phyloP scores from a whole-genome alignment of 2,888 invertebrate genomes.

The Hirtodrosophila confusa region DNA sequence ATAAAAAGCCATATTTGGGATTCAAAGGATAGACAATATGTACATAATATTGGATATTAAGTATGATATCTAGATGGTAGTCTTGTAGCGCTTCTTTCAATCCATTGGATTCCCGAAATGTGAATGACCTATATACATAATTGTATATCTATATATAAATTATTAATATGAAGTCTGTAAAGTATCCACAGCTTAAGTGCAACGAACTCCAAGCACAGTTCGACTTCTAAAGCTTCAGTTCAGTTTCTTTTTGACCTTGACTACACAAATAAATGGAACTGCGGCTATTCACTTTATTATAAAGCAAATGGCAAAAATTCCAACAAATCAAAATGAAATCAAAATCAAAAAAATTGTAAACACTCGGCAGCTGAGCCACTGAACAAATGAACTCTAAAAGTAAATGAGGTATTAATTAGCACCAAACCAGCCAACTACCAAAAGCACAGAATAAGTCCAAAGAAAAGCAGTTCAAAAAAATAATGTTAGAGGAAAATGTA shows the following conservation, averaged over 20 bases:
- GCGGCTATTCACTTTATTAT: constrained; percentile 9
- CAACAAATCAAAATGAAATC: constrained; percentile 42
- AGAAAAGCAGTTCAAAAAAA: constrained; percentile 28
- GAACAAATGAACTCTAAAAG: constrained; percentile 34
- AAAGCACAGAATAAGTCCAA: constrained; percentile 32
- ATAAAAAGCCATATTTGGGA: too few relatives aligned
- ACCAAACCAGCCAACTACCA: constrained; percentile 59
- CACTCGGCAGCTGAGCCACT: constrained; percentile 1
- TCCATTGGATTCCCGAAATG: too few relatives aligned
- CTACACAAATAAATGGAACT: not conserved
- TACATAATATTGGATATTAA: too few relatives aligned
- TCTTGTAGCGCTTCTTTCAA: too few relatives aligned
- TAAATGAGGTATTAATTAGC: constrained; percentile 78
- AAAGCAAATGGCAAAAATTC: constrained; percentile 16
- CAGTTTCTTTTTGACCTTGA: constrained; percentile 13
- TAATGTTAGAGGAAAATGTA: constrained; percentile 15
- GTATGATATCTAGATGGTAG: too few relatives aligned
- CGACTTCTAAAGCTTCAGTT: not conserved
- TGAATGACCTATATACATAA: too few relatives aligned
- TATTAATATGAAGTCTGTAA: too few relatives aligned
- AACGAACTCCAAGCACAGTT: constrained; percentile 10
- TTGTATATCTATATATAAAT: too few relatives aligned
- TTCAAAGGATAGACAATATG: too few relatives aligned
- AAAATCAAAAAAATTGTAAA: constrained; percentile 23
- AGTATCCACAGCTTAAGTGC: not conserved